These are phyloP conservation scores for Leucophenga varia DNA, from an alignment of 1,140 invertebrate genomes.

Conservation along the genomic window DNA sequence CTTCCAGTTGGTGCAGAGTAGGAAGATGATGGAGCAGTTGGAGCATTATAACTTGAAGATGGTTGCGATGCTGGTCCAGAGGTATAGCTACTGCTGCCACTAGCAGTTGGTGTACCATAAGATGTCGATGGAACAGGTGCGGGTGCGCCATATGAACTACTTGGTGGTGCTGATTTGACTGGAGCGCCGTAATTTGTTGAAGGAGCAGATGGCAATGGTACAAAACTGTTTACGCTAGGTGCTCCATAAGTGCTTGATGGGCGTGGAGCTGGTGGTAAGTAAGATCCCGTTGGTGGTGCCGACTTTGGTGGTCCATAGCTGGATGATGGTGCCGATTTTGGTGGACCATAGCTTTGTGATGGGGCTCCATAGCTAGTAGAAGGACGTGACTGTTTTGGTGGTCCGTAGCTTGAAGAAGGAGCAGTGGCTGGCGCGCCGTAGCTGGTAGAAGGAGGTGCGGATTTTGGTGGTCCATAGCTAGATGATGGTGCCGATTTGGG, in stretches of 20 bases:
- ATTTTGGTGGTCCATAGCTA: slow-evolving; percentile 42
- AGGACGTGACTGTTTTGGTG: slow-evolving; percentile 31
- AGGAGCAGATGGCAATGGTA: slow-evolving; percentile 43
- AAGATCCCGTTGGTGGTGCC: slow-evolving; percentile 19
- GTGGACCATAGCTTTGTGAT: slow-evolving; percentile 55
- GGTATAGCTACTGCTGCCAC: slow-evolving; percentile 38
- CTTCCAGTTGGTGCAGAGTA: slow-evolving; percentile 52
- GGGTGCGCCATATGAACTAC: slow-evolving; percentile 24
- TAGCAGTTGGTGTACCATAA: slow-evolving; percentile 55
- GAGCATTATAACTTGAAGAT: slow-evolving; percentile 40
- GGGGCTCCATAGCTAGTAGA: slow-evolving; percentile 50
- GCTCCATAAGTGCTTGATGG: slow-evolving; percentile 46
- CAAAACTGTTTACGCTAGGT: slow-evolving; percentile 54
- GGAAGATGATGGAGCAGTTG: slow-evolving; percentile 48
- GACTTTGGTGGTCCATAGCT: slow-evolving; percentile 55
- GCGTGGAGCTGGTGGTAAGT: slow-evolving; percentile 41
- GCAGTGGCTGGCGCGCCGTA: slow-evolving; percentile 59
- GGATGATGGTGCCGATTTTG: slow-evolving; percentile 37
- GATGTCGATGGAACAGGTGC: slow-evolving; percentile 40
- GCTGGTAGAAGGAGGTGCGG: slow-evolving; percentile 39
- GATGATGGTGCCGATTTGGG: slow-evolving; percentile 48
- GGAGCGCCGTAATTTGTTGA: slow-evolving; percentile 52
- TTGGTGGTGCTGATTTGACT: slow-evolving; percentile 38
- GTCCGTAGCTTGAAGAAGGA: slow-evolving; percentile 42
- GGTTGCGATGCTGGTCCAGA: slow-evolving; percentile 11